phyloP scores from a whole-genome alignment of 1,140 invertebrate genomes.

The Papilio polyxenes region DNA sequence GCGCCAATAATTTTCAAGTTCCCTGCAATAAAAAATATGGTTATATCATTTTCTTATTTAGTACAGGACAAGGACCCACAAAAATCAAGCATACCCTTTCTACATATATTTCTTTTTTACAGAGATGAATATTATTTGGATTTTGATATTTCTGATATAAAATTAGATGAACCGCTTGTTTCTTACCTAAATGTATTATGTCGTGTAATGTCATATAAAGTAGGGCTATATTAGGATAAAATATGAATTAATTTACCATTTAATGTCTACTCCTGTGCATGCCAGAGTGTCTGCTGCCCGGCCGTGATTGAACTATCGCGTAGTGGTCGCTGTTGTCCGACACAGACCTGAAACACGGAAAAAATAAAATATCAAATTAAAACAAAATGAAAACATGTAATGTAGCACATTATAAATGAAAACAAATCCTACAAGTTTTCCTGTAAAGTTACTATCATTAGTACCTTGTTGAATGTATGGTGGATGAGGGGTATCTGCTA shows the following conservation, averaged over 20 bases:
- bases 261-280: slow-evolving; percentile 81
- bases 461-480: slow-evolving; percentile 88
- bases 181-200: no score
- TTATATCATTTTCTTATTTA: no score
- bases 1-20: slow-evolving; percentile 14
- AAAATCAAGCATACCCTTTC: no score
- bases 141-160: no score
- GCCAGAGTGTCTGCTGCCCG: slow-evolving; percentile 90
- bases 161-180: no score
- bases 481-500: slow-evolving; percentile 92
- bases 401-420: slow-evolving; percentile 26
- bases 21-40: not conserved
- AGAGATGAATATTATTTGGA: no score
- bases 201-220: no score
- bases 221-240: not conserved
- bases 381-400: not conserved
- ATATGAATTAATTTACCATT: slow-evolving; percentile 41
- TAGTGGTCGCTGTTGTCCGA: slow-evolving; percentile 95
- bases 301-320: slow-evolving; percentile 94
- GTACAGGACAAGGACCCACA: no score
- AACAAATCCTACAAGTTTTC: not conserved
- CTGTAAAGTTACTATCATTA: not conserved
- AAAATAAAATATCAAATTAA: not conserved
- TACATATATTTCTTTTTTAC: no score
- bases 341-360: slow-evolving; percentile 82